Percentiles rank a stretch among this genome's conserved stretches.
These are phyloP conservation scores for Hemistola chrysoprasaria DNA, from an alignment of 2,888 invertebrate genomes.

Conservation along the genomic window DNA sequence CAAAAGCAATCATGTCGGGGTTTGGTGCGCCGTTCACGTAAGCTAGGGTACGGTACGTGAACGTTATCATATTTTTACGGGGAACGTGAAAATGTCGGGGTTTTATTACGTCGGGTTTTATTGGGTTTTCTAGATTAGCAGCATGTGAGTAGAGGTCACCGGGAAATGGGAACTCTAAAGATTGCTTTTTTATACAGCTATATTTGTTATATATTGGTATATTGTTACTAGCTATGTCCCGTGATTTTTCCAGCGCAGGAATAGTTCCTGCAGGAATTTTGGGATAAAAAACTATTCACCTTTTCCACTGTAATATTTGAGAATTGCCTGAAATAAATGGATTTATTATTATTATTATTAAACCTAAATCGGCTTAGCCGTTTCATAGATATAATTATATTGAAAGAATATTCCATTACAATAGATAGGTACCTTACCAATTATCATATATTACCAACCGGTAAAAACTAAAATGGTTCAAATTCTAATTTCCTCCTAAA, in stretches of 20 bases:
- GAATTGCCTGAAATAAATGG: no score
- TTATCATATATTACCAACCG: no score
- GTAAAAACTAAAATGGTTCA: background rate
- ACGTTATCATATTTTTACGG: constrained; percentile 81
- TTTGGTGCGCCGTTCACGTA: constrained; percentile 23
- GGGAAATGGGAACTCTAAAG: constrained; percentile 51
- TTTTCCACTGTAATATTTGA: no score
- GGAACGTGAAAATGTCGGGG: constrained; percentile 71
- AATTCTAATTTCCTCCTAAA: no score
- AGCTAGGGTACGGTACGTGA: constrained; percentile 55
- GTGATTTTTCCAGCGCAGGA: no score
- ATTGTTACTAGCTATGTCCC: background rate
- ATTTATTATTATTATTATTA: no score
- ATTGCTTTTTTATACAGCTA: constrained; percentile 22
- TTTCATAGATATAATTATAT: no score
- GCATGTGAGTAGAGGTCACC: constrained; percentile 37
- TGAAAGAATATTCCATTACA: no score
- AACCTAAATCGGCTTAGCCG: no score
- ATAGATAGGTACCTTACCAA: no score
- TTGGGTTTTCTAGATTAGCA: constrained; percentile 76
- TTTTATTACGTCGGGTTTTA: constrained; percentile 76
- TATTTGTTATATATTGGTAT: background rate
- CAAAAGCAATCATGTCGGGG: constrained; percentile 9
- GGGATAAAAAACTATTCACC: no score
- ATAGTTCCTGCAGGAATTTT: no score